Evolutionary conservation across 2,888 invertebrate genomes (phyloP).

Genomic region (Elegia similella): DNA sequence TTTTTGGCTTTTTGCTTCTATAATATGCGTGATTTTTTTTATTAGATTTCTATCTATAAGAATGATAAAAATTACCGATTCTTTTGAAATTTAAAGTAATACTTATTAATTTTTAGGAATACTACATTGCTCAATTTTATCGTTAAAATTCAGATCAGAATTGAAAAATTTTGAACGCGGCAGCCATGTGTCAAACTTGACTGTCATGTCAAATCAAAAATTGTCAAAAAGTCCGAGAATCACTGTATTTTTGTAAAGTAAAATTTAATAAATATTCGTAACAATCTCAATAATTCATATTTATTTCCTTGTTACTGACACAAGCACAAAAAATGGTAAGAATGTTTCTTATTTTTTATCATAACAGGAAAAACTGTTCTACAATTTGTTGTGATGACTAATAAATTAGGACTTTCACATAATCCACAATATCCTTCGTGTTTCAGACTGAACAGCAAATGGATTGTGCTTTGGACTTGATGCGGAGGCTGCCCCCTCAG

Average conservation of each 20-base stretch:
- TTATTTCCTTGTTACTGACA: background rate
- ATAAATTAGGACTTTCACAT: constrained; percentile 52
- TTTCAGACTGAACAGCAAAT: constrained; percentile 96
- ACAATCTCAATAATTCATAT: background rate
- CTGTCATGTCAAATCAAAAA: background rate
- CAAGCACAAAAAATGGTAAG: background rate
- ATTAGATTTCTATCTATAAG: too few species aligned
- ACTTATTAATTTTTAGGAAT: too few species aligned
- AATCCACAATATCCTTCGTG: constrained; percentile 35
- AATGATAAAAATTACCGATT: too few species aligned
- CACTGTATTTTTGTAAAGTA: background rate
- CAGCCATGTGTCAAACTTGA: background rate
- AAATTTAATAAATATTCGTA: background rate
- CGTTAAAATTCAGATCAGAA: too few species aligned
- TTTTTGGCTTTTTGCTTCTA: too few species aligned
- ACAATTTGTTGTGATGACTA: constrained; percentile 75
- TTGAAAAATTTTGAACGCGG: background rate
- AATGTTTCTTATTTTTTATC: background rate
- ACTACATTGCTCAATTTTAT: too few species aligned
- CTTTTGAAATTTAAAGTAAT: too few species aligned
- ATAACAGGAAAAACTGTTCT: constrained; percentile 19
- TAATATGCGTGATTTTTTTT: too few species aligned
- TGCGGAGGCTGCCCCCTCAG: constrained; percentile 99
- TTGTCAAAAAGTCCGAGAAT: background rate
- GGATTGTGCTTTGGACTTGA: constrained; percentile 99